phyloP scores from a whole-genome alignment of 2,888 invertebrate genomes.

The Heliconius aoede region DNA sequence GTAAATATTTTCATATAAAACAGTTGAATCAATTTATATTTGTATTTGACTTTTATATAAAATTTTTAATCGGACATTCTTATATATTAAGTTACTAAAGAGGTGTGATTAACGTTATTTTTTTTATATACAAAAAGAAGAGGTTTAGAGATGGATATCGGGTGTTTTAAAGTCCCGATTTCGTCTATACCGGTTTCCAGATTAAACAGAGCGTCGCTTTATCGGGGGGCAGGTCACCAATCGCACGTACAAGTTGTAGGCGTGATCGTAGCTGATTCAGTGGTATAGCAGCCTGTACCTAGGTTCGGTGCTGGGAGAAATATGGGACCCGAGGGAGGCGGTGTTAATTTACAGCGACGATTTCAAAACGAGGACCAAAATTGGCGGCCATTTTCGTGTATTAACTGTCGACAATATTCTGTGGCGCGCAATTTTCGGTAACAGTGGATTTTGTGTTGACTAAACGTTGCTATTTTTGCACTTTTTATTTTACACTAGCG shows the following conservation, averaged over 20 bases:
- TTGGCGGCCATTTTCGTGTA: slow-evolving; percentile 42
- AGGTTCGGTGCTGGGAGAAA: slow-evolving; percentile 79
- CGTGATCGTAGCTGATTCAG: slow-evolving; percentile 83
- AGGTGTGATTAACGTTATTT: slow-evolving; percentile 20
- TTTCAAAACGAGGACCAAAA: slow-evolving; percentile 67
- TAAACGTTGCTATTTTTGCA: slow-evolving; percentile 15
- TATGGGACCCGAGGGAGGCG: slow-evolving; percentile 78
- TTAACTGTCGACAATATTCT: slow-evolving; percentile 37
- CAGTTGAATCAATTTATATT: slow-evolving; percentile 15
- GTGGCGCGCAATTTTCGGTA: slow-evolving; percentile 36
- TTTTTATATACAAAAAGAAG: slow-evolving; percentile 24
- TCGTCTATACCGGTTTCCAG: slow-evolving; percentile 39
- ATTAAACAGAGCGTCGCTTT: slow-evolving; percentile 64
- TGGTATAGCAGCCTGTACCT: slow-evolving; percentile 80
- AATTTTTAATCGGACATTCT: neutral
- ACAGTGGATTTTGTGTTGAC: slow-evolving; percentile 16
- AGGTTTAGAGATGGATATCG: slow-evolving; percentile 33
- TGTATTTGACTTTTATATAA: slow-evolving; percentile 2
- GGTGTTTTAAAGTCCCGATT: slow-evolving; percentile 23
- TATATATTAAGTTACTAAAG: slow-evolving; percentile 17
- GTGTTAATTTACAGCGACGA: slow-evolving; percentile 81
- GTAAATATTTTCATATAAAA: slow-evolving; percentile 30
- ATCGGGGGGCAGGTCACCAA: slow-evolving; percentile 78
- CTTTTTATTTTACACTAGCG: neutral
- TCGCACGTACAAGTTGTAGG: slow-evolving; percentile 82